Percentiles rank a stretch among this genome's conserved stretches.
Evolutionary conservation across 1,140 invertebrate species (phyloP).

Genomic region (Diplogasteroides magnus): DNA sequence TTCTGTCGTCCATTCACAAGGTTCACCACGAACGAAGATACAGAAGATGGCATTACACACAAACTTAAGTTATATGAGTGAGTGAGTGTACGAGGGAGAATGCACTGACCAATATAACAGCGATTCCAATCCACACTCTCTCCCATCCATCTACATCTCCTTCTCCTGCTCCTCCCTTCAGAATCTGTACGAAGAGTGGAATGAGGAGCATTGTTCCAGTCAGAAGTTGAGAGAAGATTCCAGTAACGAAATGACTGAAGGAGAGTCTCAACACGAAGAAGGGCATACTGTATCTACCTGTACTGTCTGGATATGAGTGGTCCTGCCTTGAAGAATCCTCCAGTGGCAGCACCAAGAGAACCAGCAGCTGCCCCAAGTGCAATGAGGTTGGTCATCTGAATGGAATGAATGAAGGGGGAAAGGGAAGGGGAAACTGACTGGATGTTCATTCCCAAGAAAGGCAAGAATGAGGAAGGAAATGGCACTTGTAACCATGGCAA

Average conservation of each 20-base stretch:
- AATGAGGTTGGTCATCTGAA: constrained; percentile 1
- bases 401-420: too few relatives aligned
- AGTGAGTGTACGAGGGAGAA: not conserved
- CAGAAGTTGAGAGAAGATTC: constrained; percentile 48
- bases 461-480: constrained; percentile 43
- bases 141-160: constrained; percentile 47
- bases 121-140: constrained; percentile 41
- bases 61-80: not conserved
- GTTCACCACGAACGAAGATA: constrained; percentile 30
- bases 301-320: constrained; percentile 51
- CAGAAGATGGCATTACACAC: constrained; percentile 27
- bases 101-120: constrained; percentile 31
- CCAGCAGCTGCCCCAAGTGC: constrained; percentile 45
- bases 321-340: constrained; percentile 54
- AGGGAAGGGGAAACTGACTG: not conserved
- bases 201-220: constrained; percentile 51
- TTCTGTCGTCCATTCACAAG: constrained; percentile 31
- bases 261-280: not conserved
- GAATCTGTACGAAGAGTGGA: constrained; percentile 37
- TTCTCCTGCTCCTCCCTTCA: constrained; percentile 40
- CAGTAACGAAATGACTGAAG: constrained; percentile 45
- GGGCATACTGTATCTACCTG: constrained; percentile 2
- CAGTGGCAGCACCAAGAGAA: constrained; percentile 46
- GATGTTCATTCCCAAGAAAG: constrained; percentile 36
- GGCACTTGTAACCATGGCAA: constrained; percentile 45